phyloP scores from a whole-genome alignment of 2,113 vertebrate species.

The Vanacampus margaritifer region DNA sequence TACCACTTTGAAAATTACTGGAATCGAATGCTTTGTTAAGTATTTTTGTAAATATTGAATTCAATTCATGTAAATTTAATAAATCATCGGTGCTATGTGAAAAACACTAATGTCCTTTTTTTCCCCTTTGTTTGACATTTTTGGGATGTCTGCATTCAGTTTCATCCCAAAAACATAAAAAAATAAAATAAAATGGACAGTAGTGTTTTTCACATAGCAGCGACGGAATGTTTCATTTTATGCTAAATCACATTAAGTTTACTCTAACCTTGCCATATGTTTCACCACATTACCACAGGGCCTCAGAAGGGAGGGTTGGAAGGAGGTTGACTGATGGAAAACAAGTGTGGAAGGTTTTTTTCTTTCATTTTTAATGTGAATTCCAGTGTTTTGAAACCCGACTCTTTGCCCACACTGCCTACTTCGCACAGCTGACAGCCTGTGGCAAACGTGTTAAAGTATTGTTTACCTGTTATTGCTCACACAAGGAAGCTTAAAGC shows the following conservation, averaged over 20 bases:
- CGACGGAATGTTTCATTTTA: background rate
- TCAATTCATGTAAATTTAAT: no score
- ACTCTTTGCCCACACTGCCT: constrained; percentile 21
- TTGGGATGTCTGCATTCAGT: no score
- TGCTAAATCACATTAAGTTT: background rate
- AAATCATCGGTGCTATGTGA: no score
- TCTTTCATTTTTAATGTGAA: constrained; percentile 8
- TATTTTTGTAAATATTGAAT: no score
- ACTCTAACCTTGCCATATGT: background rate
- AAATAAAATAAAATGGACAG: no score
- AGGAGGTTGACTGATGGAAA: background rate
- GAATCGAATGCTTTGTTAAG: no score
- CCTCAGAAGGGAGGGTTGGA: background rate
- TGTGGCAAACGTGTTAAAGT: background rate
- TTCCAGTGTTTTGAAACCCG: constrained; percentile 49
- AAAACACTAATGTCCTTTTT: no score
- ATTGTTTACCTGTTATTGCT: constrained; percentile 1
- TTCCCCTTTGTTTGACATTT: no score
- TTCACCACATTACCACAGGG: background rate
- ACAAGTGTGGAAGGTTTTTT: constrained; percentile 16
- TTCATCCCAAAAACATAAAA: no score
- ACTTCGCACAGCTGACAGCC: constrained; percentile 11
- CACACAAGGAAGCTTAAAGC: constrained; percentile 2
- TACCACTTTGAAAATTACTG: no score
- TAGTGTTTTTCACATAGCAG: no score